These are phyloP conservation scores for Blomia tropicalis DNA, from an alignment of 2,888 invertebrate genomes.

Conservation along the genomic window DNA sequence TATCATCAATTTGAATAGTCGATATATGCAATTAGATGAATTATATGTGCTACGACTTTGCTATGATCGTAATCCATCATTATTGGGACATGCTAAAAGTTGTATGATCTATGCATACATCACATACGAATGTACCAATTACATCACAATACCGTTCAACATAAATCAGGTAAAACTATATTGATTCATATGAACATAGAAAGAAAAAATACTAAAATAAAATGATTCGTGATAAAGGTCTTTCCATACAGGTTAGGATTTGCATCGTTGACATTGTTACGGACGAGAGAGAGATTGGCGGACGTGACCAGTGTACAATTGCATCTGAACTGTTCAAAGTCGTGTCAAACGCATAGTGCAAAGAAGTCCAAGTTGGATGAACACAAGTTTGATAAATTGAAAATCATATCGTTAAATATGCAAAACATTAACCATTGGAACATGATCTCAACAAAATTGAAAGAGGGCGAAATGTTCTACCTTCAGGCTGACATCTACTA, in stretches of 20 bases:
- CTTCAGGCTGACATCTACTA: background rate
- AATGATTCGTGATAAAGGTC: no score
- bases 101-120: background rate
- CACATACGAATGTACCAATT: background rate
- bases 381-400: background rate
- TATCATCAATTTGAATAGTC: no score
- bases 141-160: background rate
- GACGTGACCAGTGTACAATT: background rate
- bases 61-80: background rate
- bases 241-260: no score
- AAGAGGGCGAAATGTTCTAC: background rate
- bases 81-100: background rate
- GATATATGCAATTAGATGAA: no score
- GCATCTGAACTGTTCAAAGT: background rate
- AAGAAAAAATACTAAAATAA: no score
- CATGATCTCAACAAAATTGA: background rate
- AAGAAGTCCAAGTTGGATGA: background rate
- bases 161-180: background rate
- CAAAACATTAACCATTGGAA: background rate
- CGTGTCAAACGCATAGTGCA: background rate
- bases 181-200: no score
- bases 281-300: background rate
- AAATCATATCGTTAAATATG: background rate
- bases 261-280: background rate
- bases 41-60: background rate